Evolutionary conservation across 1,140 invertebrate species (phyloP).

Genomic region (Pogonomyrmex californicus): DNA sequence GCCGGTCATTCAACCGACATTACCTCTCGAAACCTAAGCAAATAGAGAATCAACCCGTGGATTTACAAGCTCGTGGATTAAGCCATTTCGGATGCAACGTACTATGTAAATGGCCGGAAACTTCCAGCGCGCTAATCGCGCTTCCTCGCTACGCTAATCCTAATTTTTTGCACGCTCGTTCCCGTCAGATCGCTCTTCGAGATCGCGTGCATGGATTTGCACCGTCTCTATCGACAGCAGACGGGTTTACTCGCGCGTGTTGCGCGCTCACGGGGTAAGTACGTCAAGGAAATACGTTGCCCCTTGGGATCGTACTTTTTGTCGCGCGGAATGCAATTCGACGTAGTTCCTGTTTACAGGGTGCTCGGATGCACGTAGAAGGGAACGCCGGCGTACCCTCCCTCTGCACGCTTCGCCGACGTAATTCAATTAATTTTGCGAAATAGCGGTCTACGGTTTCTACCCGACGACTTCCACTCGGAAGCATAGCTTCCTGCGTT

Average conservation of each 20-base stretch:
- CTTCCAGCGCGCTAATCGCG: constrained; percentile 15
- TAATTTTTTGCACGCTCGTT: constrained; percentile 1
- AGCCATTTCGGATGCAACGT: constrained; percentile 8
- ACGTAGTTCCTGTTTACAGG: constrained; percentile 55
- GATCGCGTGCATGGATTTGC: constrained; percentile 3
- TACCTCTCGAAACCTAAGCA: constrained; percentile 26
- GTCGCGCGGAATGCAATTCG: constrained; percentile 42
- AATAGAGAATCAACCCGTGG: constrained; percentile 28
- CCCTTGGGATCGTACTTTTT: constrained; percentile 35
- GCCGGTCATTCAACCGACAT: constrained; percentile 25
- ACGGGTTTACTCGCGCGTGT: neutral
- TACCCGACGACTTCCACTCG: constrained; percentile 4
- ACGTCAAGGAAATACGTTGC: constrained; percentile 25
- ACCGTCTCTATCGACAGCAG: neutral
- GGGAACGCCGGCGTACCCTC: neutral
- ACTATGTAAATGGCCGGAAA: constrained; percentile 23
- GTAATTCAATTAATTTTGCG: constrained; percentile 66
- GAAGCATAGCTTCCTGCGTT: constrained; percentile 56
- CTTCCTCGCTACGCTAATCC: constrained; percentile 6
- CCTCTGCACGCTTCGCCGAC: constrained; percentile 43
- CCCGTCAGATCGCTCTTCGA: constrained; percentile 15
- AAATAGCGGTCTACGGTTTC: constrained; percentile 53
- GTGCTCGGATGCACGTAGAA: constrained; percentile 17
- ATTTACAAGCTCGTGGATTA: constrained; percentile 18
- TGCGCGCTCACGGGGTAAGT: neutral